Evolutionary conservation across 2,797 vertebrate genomes (phyloP), one percentile per base, ranked within the genome.

Genomic region (Myotis planiceps): DNA sequence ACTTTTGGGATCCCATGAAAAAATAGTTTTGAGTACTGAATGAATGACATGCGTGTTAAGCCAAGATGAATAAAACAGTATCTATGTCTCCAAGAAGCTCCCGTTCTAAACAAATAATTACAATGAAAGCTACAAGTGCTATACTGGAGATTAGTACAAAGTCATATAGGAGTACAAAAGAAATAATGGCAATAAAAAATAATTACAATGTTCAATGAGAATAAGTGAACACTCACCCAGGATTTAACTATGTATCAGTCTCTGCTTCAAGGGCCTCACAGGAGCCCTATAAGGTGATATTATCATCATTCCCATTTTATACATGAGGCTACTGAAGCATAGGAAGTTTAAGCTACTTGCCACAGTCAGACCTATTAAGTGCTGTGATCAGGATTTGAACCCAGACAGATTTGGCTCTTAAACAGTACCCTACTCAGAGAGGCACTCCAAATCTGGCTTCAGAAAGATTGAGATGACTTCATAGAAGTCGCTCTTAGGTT

Each of bases 81-180:
- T 55, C 34, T 37, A 39, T 32, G 23, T 68, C 82, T 94, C 92
- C 45, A 93, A 86, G 88, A 82, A 89, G 58, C 15, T 83, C 34
- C 87, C 23, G 8, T 3, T 76, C 16, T 92, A 91, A 90, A 92
- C 47, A 90, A 96, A 63, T 88, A 65, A 78, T 29, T 88, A 86
- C 7, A 69, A 83, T 42, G 34, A 75, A 91, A 92, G 82, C 65
- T 14, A 18, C 15, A 89, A 63, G 51, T 37, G 37, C 37, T 68
- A 93, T 3, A 9, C 21, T 71, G 51, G 60, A 79, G 45, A 86
- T 60, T 75, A 51, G 6, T 34, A 60, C 45, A 65, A 90, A 95
- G 63, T 55, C 27, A 58, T 45, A 27, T 3, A 23, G 27, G 34
- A 96, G 12, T 15, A 86, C 18, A 34, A 88, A 94, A 51, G 65